A percentile compares a stretch with the other conserved stretches of the same genome.
phyloP scores from a whole-genome alignment of 2,888 invertebrate species.

The Atethmia centrago region DNA sequence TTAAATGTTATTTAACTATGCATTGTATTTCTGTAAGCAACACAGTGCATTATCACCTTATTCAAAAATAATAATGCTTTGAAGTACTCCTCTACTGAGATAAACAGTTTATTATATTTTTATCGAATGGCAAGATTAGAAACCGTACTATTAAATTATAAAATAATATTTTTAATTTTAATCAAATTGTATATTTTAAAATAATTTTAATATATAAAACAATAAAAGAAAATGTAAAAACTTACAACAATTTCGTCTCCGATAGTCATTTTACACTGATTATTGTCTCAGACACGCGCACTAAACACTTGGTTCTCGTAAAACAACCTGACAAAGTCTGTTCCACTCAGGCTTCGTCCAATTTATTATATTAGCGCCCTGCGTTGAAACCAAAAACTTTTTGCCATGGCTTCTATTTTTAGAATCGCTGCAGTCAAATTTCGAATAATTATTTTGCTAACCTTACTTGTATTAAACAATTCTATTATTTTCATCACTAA shows the following conservation, averaged over 20 bases:
- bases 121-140: neutral
- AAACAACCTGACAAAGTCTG: slow-evolving; percentile 44
- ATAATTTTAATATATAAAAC: neutral
- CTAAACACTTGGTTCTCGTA: slow-evolving; percentile 40
- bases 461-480: neutral
- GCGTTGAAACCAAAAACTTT: slow-evolving; percentile 19
- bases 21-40: neutral
- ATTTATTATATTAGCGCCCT: slow-evolving; percentile 46
- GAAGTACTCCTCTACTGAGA: neutral
- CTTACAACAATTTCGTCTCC: slow-evolving; percentile 46
- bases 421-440: neutral
- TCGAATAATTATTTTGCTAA: neutral
- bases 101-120: neutral
- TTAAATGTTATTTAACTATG: too few species aligned
- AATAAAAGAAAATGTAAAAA: neutral
- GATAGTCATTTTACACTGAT: slow-evolving; percentile 56
- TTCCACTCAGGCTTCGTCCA: neutral
- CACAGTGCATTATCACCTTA: neutral
- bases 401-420: slow-evolving; percentile 12
- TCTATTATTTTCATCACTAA: neutral
- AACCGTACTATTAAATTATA: too few species aligned
- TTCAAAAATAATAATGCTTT: neutral
- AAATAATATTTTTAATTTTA: neutral
- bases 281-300: slow-evolving; percentile 20
- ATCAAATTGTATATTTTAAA: neutral